A percentile compares a stretch with the other conserved stretches of the same genome.
Evolutionary conservation across 2,797 vertebrate species (phyloP).

Genomic region (Synaphobranchus kaupii): DNA sequence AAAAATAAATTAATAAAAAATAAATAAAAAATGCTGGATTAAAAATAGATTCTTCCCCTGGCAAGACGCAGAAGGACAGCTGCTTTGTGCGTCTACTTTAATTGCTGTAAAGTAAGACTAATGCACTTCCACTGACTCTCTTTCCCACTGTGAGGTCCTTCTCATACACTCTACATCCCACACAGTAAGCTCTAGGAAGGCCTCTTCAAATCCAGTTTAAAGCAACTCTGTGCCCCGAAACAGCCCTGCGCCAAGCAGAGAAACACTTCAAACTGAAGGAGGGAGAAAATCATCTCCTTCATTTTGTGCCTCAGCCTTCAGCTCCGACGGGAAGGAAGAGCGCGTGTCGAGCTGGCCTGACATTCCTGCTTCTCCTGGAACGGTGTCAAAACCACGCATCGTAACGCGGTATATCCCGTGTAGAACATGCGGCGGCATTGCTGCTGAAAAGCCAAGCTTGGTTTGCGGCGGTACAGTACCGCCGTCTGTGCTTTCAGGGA

Average conservation of each 20-base stretch:
- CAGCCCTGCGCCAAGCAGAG: neutral
- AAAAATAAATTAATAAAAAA: too few relatives aligned
- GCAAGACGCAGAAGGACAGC: neutral
- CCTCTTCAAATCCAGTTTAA: neutral
- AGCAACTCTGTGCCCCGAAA: neutral
- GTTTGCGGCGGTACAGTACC: too few relatives aligned
- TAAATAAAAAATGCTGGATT: too few relatives aligned
- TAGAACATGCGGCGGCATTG: too few relatives aligned
- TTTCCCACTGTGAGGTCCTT: neutral
- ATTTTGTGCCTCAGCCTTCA: neutral
- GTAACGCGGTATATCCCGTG: too few relatives aligned
- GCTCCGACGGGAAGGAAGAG: neutral
- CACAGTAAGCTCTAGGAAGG: neutral
- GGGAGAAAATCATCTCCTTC: neutral
- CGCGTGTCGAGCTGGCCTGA: too few relatives aligned
- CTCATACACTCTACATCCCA: neutral
- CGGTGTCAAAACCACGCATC: too few relatives aligned
- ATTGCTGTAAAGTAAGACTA: slow-evolving; percentile 6
- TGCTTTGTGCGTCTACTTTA: neutral
- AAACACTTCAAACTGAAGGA: neutral
- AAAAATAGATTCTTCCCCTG: neutral
- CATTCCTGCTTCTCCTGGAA: too few relatives aligned
- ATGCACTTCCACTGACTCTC: neutral
- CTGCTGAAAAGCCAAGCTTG: too few relatives aligned
- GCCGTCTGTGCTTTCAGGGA: neutral